These are phyloP conservation scores for Calidris pugnax DNA, from an alignment of 2,113 vertebrate species.

Conservation along the genomic window DNA sequence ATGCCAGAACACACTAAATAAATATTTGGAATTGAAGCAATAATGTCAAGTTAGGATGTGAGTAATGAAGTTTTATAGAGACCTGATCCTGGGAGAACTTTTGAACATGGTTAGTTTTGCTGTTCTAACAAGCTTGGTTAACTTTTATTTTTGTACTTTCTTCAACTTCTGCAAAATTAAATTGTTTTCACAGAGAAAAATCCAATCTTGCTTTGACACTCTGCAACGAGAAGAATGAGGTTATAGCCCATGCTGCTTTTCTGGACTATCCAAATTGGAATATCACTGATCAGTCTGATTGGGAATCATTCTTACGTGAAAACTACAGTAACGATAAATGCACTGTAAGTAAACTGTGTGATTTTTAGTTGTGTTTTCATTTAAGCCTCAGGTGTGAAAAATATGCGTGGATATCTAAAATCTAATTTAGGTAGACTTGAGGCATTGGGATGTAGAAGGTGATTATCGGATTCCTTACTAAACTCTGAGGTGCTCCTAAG, in stretches of 20 bases:
- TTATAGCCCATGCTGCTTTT: conserved; percentile 86
- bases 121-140: neutral
- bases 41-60: neutral
- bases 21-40: neutral
- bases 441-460: neutral
- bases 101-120: neutral
- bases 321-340: conserved; percentile 70
- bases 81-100: neutral
- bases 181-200: conserved; percentile 82
- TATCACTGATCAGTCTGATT: conserved; percentile 77
- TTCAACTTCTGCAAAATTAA: neutral
- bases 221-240: conserved; percentile 72
- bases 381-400: neutral
- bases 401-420: rapidly evolving
- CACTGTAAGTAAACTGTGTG: conserved; percentile 77
- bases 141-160: neutral
- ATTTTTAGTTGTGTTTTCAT: neutral
- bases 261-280: conserved; percentile 85
- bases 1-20: neutral
- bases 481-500: neutral
- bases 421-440: neutral
- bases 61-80: neutral
- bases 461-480: neutral
- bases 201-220: conserved; percentile 89
- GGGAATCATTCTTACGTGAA: conserved; percentile 80